A percentile compares a stretch with the other conserved stretches of the same genome.
These are phyloP conservation scores for Ylistrum balloti DNA, from an alignment of 1,140 invertebrate genomes.

Conservation along the genomic window DNA sequence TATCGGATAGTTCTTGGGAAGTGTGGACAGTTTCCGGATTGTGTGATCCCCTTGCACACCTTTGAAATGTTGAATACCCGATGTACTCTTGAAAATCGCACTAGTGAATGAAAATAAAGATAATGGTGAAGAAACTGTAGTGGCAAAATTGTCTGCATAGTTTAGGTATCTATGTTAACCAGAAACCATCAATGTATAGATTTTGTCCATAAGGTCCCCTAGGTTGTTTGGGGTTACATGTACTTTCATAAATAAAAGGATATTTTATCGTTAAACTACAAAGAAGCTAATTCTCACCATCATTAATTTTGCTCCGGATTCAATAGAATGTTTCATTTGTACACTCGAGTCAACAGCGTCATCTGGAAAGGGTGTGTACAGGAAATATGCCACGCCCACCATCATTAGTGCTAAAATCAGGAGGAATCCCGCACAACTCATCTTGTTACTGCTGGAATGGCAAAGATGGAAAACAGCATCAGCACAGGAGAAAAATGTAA, in stretches of 20 bases:
- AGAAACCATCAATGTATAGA: too few species aligned
- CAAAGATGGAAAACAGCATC: too few species aligned
- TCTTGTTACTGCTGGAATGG: neutral
- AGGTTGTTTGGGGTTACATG: too few species aligned
- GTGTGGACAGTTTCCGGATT: neutral
- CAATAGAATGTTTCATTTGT: neutral
- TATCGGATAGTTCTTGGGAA: neutral
- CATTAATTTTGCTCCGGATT: neutral
- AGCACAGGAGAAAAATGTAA: too few species aligned
- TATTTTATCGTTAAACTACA: too few species aligned
- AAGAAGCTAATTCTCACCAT: too few species aligned
- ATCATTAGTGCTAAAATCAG: neutral
- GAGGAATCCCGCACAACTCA: neutral
- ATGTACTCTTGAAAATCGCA: neutral
- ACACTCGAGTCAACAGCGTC: neutral
- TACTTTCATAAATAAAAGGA: too few species aligned
- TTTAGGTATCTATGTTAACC: too few species aligned
- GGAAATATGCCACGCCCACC: neutral
- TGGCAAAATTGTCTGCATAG: too few species aligned
- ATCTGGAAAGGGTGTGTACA: slow-evolving; percentile 3
- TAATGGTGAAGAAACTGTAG: too few species aligned
- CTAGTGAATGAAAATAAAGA: neutral
- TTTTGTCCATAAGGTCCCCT: too few species aligned
- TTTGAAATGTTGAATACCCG: neutral
- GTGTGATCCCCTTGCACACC: neutral